Base-by-base conservation (phyloP, 1,140 invertebrate species). In the Drosophila aff. region DNA sequence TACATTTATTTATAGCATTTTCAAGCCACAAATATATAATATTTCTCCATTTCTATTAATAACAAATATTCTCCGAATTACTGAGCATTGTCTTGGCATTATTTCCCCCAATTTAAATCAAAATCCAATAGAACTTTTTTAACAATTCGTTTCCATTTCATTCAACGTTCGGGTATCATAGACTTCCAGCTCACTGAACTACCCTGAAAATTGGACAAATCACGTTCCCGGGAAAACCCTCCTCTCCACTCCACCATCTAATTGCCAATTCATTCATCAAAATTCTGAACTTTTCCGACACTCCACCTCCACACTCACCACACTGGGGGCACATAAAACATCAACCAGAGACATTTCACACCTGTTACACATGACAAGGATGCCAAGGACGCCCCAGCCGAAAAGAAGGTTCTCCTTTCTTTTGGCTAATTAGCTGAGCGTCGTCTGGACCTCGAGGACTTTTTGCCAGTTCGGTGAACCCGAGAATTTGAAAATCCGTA, bases 391-490 rank as follows among this genome's bases (percentile, higher is more conserved):
- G 28, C 69, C 26, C 16, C 44, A 49, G n/a, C 64, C 28, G 10
- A 47, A 13, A 9, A 18, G 13, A 38, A 31, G 36, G 67, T 68
- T 11, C 58, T 65, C 44, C 33, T 44, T 66, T 76, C 49, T 31
- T 38, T n/a, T 63, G 76, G 71, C 77, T 89, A 86, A 86, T 86
- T 86, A 84, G 74, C 73, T 79, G 57, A 69, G 62, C 43, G 31
- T 67, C 50, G 68, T 77, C 50, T 73, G 52, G 43, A 41, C 31
- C 74, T 65, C 68, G 38, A 61, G 46, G 23, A 61, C 55, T 78
- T 69, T 68, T 69, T 80, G 67, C 61, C 84, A 73, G 84, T 89
- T 89, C 83, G 82, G 40, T 81, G 83, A 87, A 89, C 84, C 38
- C 55, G 26, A 57, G 53, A 65, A 46, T 38, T 75, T 71, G 67